phyloP scores from a whole-genome alignment of 2,113 vertebrate genomes.

The Xenopus borealis region DNA sequence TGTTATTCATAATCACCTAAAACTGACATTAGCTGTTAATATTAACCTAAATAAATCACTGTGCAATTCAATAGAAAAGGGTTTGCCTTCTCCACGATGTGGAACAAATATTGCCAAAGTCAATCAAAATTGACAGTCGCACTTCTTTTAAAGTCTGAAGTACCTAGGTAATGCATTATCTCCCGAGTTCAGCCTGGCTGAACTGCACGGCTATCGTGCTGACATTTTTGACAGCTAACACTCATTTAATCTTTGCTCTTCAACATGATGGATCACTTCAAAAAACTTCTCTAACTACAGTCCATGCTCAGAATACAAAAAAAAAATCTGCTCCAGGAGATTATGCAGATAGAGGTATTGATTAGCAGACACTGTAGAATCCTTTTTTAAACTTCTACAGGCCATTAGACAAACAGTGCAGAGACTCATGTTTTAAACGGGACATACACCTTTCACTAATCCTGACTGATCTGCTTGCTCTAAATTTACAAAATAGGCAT shows the following conservation, averaged over 20 bases:
- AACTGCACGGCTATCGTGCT: constrained; percentile 36
- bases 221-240: constrained; percentile 40
- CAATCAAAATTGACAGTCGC: too few species aligned
- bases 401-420: neutral
- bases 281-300: constrained; percentile 6
- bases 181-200: too few species aligned
- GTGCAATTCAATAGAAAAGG: constrained; percentile 1
- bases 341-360: constrained; percentile 30
- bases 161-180: constrained; percentile 37
- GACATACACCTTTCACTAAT: too few species aligned
- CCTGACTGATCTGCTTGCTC: too few species aligned
- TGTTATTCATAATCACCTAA: neutral
- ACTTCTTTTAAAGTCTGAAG: constrained; percentile 9
- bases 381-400: constrained; percentile 11
- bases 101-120: constrained; percentile 13
- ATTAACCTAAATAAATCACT: constrained; percentile 13
- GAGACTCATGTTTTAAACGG: too few species aligned
- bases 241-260: constrained; percentile 34
- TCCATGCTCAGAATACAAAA: constrained; percentile 20
- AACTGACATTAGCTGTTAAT: neutral
- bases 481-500: too few species aligned
- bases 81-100: neutral
- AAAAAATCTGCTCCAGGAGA: constrained; percentile 14
- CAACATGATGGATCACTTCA: constrained; percentile 39
- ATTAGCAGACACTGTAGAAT: constrained; percentile 14